A percentile compares a stretch with the other conserved stretches of the same genome.
Conservation (phyloP, 2,113 vertebrate species). For the Gadus chalcogrammus region DNA sequence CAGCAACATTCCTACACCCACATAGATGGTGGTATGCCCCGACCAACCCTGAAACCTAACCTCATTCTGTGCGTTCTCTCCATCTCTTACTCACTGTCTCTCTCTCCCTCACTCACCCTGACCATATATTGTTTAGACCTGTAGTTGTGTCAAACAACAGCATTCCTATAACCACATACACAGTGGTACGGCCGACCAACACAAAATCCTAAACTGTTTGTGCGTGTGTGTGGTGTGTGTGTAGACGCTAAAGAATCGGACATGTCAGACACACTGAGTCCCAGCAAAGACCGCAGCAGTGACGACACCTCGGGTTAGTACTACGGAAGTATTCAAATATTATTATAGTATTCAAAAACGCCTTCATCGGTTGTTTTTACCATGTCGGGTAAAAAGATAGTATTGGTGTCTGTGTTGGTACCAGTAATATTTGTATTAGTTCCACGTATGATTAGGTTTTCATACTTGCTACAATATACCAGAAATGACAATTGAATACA, state of each 20-base stretch:
- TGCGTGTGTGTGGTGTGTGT: conserved; percentile 25
- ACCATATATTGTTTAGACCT: neutral
- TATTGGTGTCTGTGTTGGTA: too few species aligned
- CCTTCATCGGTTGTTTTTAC: too few species aligned
- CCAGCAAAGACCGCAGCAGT: conserved; percentile 96
- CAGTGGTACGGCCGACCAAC: conserved; percentile 21
- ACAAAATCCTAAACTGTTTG: neutral
- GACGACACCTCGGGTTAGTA: conserved; percentile 91
- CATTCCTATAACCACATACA: conserved; percentile 2
- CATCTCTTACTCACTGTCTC: neutral
- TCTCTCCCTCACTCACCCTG: neutral
- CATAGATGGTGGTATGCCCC: conserved; percentile 22
- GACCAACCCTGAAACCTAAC: neutral
- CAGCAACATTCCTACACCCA: neutral
- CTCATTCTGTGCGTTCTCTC: conserved; percentile 8
- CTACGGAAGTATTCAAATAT: too few species aligned
- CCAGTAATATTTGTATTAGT: too few species aligned
- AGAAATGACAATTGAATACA: too few species aligned
- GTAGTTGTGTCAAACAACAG: neutral
- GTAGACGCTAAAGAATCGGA: conserved; percentile 89
- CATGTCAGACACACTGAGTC: conserved; percentile 97
- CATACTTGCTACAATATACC: too few species aligned
- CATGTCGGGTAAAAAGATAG: too few species aligned
- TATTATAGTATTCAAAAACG: too few species aligned
- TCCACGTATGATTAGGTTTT: too few species aligned